Conservation (phyloP, 53 echinoderm and acorn worm genomes). For the Stichopus horrens region DNA sequence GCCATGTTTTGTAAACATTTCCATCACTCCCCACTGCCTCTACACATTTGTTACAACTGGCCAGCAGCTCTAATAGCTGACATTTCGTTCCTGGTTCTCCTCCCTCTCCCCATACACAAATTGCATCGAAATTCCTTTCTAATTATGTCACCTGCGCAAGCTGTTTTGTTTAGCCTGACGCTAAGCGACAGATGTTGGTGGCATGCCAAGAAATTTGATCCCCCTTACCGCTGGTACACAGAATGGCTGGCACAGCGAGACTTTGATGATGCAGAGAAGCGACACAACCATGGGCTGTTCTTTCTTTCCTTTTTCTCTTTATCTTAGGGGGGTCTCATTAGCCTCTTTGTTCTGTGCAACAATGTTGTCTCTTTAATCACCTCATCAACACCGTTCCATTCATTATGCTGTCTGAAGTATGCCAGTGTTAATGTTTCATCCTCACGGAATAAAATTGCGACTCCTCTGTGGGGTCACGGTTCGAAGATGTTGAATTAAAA, state of each 20-base stretch:
- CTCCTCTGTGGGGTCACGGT: too few relatives aligned
- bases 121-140: constrained; percentile 44
- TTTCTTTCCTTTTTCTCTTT: too few relatives aligned
- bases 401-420: too few relatives aligned
- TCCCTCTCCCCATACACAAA: not conserved
- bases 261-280: not conserved
- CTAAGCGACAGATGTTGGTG: constrained; percentile 30
- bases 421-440: too few relatives aligned
- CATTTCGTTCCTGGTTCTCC: not conserved
- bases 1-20: constrained; percentile 32
- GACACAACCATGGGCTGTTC: not conserved
- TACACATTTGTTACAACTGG: constrained; percentile 1
- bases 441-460: too few relatives aligned
- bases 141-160: constrained; percentile 32
- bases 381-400: too few relatives aligned
- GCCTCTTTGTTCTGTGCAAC: not conserved
- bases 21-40: not conserved
- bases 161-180: constrained; percentile 41
- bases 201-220: constrained; percentile 38
- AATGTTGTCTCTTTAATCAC: too few relatives aligned
- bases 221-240: not conserved
- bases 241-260: not conserved
- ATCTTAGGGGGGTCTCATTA: not conserved
- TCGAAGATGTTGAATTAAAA: too few relatives aligned
- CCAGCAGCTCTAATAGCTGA: not conserved